Evolutionary conservation across 2,113 vertebrate species (phyloP).

Genomic region (Dipodomys ordii): DNA sequence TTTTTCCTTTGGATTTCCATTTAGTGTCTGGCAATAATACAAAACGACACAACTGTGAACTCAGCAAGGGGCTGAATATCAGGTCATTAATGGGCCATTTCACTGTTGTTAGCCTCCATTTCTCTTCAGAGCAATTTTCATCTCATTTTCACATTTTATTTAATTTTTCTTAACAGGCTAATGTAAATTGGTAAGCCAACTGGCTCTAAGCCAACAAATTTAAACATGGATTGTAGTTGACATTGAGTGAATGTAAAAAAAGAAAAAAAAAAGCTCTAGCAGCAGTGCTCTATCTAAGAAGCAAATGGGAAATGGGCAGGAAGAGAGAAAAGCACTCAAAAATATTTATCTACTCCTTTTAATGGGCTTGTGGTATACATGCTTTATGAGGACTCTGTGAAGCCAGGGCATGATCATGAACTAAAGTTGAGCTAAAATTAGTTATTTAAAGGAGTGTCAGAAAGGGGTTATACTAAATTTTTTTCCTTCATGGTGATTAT

Average conservation of each 20-base stretch:
- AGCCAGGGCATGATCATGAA: neutral
- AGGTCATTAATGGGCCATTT: neutral
- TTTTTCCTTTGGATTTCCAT: slow-evolving; percentile 62
- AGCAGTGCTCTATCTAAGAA: slow-evolving; percentile 36
- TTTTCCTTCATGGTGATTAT: neutral
- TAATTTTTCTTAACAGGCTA: slow-evolving; percentile 64
- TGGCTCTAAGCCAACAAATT: slow-evolving; percentile 23
- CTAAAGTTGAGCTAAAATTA: neutral
- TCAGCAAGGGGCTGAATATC: neutral
- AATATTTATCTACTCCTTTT: neutral
- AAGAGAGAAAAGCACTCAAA: slow-evolving; percentile 41
- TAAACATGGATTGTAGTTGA: neutral
- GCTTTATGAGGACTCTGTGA: neutral
- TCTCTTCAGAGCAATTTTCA: slow-evolving; percentile 69
- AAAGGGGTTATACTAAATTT: neutral
- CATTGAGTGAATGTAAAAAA: slow-evolving; percentile 45
- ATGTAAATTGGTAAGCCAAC: slow-evolving; percentile 27
- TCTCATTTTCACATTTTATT: slow-evolving; percentile 59
- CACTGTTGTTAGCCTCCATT: neutral
- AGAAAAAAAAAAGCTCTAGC: slow-evolving; percentile 12
- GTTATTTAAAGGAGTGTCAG: neutral
- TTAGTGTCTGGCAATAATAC: slow-evolving; percentile 3
- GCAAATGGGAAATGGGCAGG: slow-evolving; percentile 42
- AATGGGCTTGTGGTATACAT: neutral
- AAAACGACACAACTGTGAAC: slow-evolving; percentile 24